A percentile compares a stretch with the other conserved stretches of the same genome.
Conservation (phyloP, 92 coral and sea anemone genomes). For the Porites rus region DNA sequence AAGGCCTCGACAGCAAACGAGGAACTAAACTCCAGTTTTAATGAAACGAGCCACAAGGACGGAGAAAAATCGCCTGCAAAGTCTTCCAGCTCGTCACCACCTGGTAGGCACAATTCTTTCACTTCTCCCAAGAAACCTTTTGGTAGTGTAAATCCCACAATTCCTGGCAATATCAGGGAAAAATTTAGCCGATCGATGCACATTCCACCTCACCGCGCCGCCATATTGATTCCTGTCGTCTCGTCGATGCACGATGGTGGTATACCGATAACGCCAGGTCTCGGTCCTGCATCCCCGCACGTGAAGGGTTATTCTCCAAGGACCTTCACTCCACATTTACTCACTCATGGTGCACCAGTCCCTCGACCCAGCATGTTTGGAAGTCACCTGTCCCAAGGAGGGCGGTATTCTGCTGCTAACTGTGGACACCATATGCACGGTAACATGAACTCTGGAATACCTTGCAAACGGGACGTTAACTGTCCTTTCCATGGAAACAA, state of each 20-base stretch:
- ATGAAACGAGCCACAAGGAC: slow-evolving; percentile 50
- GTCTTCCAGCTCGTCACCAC: slow-evolving; percentile 64
- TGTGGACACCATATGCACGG: slow-evolving; percentile 90
- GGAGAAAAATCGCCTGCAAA: slow-evolving; percentile 52
- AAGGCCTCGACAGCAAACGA: not conserved
- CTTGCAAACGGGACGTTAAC: slow-evolving; percentile 93
- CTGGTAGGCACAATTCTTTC: slow-evolving; percentile 63
- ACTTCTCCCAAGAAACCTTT: slow-evolving; percentile 74
- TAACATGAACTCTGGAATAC: slow-evolving; percentile 78
- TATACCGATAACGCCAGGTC: slow-evolving; percentile 76
- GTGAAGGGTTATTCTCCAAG: slow-evolving; percentile 89
- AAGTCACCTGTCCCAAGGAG: slow-evolving; percentile 69
- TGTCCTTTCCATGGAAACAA: slow-evolving; percentile 96
- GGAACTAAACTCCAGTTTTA: slow-evolving; percentile 1
- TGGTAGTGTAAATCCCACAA: slow-evolving; percentile 90
- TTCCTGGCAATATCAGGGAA: slow-evolving; percentile 78
- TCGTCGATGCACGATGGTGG: slow-evolving; percentile 96
- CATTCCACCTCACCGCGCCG: slow-evolving; percentile 92
- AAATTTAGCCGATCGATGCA: slow-evolving; percentile 74
- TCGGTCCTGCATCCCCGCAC: slow-evolving; percentile 86
- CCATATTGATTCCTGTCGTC: slow-evolving; percentile 87
- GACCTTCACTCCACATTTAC: slow-evolving; percentile 95
- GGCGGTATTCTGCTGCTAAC: slow-evolving; percentile 73
- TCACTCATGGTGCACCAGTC: slow-evolving; percentile 83
- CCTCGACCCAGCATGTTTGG: slow-evolving; percentile 78